Evolutionary conservation across 2,113 vertebrate genomes (phyloP), one percentile per base, ranked within the genome.

Genomic region (Eupsittula cactorum): DNA sequence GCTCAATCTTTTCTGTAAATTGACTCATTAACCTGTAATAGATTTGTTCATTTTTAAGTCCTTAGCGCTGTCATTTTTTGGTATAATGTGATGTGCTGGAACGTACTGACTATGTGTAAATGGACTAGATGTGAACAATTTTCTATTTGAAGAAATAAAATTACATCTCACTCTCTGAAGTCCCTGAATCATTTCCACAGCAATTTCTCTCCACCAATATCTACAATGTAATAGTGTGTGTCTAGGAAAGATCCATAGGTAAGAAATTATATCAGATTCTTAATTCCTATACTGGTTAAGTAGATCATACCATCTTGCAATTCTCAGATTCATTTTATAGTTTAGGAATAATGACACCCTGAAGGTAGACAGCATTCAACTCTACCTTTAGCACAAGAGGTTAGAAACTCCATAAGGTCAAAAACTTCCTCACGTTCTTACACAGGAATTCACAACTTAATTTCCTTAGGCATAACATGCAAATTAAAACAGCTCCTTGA

Each of bases 131-230:
- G 90, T 95, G 94, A 97, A 64, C 75, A 84, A 86, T 86, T 97
- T 96, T 95, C 93, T 96, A 83, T 91, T 67, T 67, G 84, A 95
- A 92, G 76, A 84, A 98, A 97, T 94, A 96, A 97, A 98, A 93
- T 85, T 82, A n/a, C 81, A 88, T 94, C 74, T 95, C 41, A 31
- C 44, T 91, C 82, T 75, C 59, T 35, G 37, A 94, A 67, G 49
- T 79, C 44, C 24, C 11, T 3, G 3, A 86, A 47, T 96, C 10
- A 80, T 93, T 95, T 93, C 37, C 42, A 31, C 14, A 53, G 65
- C 39, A 87, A 74, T 89, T 91, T 84, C n/a, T 69, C 57, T 87
- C n/a, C 63, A 52, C 49, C 2, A 2, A 10, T 49, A 74, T 21
- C 64, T 83, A 16, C 35, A 77, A 8, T 0, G 0, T 64, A 84